Evolutionary conservation across 1,140 invertebrate species (phyloP).

Genomic region (Copidosoma floridanum): DNA sequence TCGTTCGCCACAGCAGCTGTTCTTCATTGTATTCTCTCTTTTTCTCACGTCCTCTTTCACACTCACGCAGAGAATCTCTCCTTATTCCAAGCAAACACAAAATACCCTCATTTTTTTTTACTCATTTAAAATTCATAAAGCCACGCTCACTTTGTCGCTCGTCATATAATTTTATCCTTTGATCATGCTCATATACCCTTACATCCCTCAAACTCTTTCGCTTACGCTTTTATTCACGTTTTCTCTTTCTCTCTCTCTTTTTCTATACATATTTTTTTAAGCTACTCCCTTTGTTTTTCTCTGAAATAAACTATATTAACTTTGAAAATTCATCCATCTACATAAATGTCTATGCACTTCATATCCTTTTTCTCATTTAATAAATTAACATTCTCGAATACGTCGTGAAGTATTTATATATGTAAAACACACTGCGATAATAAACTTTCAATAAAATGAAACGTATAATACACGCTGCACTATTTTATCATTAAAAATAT

Average conservation of each 20-base stretch:
- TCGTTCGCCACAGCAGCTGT: constrained; percentile 13
- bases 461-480: constrained; percentile 39
- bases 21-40: not conserved
- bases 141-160: constrained; percentile 11
- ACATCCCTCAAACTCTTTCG: not conserved
- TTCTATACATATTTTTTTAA: constrained; percentile 20
- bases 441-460: constrained; percentile 43
- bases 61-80: not conserved
- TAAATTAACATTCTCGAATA: constrained; percentile 26
- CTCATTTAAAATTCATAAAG: constrained; percentile 5
- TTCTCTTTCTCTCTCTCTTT: constrained; percentile 3
- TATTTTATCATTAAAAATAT: constrained; percentile 30
- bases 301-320: constrained; percentile 24
- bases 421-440: constrained; percentile 49
- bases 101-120: constrained; percentile 12
- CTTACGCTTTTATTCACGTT: not conserved
- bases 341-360: constrained; percentile 40
- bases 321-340: constrained; percentile 22
- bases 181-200: no score
- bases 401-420: constrained; percentile 34
- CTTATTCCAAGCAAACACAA: no score
- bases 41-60: constrained; percentile 7
- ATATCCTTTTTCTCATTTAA: constrained; percentile 7
- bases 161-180: constrained; percentile 11
- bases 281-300: constrained; percentile 23